Base-by-base conservation (phyloP, 1,140 invertebrate species). In the Stegodyphus dumicola region DNA sequence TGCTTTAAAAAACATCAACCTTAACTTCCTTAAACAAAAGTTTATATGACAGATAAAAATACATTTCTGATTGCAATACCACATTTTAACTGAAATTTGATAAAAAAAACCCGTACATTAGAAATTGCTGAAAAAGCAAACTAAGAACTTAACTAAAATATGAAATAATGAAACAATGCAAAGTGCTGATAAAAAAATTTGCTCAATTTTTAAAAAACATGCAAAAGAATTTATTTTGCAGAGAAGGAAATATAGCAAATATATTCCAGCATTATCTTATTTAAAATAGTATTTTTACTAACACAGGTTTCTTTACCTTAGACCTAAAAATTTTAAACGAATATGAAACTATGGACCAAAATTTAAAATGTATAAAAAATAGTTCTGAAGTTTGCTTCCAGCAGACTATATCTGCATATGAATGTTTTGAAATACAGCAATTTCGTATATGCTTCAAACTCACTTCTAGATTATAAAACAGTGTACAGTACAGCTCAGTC, bases 1-100 rank as follows among this genome's bases (percentile, higher is more conserved):
- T 78, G 77, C 77, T 52, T 78, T 69, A 13, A 78, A 78, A 78
- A 78, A 49, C 66, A 33, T 66, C 7, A 78, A 78, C 6, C 33
- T 66, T 78, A 53, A 64, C 65, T 52, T 78, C 56, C 49, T 51
- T 33, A 78, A 33, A 78, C 65, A 78, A n/a, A n/a, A 67, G 65
- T 33, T 67, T n/a, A 67, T n/a, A n/a, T n/a, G 17, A 67, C 65
- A 67, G 65, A 17, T 78, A 78, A 67, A 65, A 78, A 78, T 67
- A 78, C 67, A 78, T 67, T 67, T 9, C 65, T 67, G n/a, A 67
- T 67, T 15, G 9, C 15, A 67, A 60, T 60, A 60, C 9, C 9
- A 10, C 15, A 67, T 67, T 67, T 67, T 17, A 17, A 67, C 7
- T 7, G 7, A n/a, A 67, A 67, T n/a, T 67, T 67, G 15, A 60